phyloP scores from a whole-genome alignment of 2,113 vertebrate genomes.

The Sprattus sprattus region DNA sequence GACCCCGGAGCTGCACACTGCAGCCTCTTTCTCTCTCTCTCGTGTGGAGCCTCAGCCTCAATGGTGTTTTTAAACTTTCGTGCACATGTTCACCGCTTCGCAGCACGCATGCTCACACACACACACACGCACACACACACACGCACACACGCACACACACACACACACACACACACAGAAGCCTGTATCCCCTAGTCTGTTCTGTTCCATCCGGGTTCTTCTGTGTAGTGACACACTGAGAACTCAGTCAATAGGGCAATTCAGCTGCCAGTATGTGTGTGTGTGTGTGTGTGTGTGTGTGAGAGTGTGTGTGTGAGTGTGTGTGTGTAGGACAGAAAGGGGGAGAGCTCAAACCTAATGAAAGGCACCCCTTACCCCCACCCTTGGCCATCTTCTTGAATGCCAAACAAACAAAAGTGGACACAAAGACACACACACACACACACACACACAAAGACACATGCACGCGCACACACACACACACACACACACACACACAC shows the following conservation, averaged over 20 bases:
- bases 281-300: constrained; percentile 14
- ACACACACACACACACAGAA: constrained; percentile 11
- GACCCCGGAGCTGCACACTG: not conserved
- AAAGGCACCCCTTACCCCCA: not conserved
- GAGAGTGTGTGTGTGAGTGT: constrained; percentile 16
- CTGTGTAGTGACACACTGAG: not conserved
- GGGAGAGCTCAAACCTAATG: not conserved
- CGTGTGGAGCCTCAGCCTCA: not conserved
- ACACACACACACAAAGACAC: not conserved
- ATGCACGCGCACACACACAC: not conserved
- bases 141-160: constrained; percentile 5
- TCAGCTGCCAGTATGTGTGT: not conserved
- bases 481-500: not conserved
- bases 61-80: not conserved
- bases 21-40: not conserved
- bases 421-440: not conserved
- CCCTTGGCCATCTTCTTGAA: not conserved
- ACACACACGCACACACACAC: not conserved
- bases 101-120: not conserved
- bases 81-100: not conserved
- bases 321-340: not conserved
- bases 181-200: not conserved
- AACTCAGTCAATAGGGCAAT: constrained; percentile 9
- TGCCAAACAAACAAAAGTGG: not conserved
- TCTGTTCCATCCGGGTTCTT: not conserved